phyloP scores from a whole-genome alignment of 2,797 vertebrate genomes.

The Coilia nasus region DNA sequence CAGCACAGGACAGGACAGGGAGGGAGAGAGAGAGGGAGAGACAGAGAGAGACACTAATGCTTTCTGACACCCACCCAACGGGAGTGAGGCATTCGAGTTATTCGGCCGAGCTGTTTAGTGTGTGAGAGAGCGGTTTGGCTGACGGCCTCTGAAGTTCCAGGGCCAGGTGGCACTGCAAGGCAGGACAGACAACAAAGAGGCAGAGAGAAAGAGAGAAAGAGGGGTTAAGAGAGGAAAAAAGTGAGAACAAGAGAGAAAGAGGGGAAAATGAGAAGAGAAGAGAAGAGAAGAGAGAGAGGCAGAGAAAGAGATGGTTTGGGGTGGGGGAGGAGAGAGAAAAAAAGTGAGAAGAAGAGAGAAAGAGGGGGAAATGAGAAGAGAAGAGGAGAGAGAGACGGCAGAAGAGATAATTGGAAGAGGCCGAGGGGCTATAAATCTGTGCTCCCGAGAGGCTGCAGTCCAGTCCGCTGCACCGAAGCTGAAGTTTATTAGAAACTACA shows the following conservation, averaged over 20 bases:
- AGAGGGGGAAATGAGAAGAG: background rate
- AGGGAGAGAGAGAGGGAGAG: background rate
- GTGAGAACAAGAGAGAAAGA: background rate
- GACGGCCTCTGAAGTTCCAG: background rate
- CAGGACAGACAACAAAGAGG: constrained; percentile 17
- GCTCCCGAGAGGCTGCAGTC: constrained; percentile 62
- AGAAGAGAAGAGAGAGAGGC: background rate
- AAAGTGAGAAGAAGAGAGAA: background rate
- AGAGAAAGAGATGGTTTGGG: background rate
- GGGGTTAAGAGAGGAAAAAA: background rate
- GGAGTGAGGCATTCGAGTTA: constrained; percentile 7
- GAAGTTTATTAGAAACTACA: constrained; percentile 67
- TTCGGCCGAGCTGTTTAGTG: constrained; percentile 18
- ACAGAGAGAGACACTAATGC: background rate
- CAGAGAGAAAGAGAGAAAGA: background rate
- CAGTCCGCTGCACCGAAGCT: constrained; percentile 61
- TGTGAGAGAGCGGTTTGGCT: background rate
- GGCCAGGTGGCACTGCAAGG: background rate
- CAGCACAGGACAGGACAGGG: background rate
- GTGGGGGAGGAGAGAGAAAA: background rate
- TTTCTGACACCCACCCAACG: background rate
- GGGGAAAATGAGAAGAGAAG: background rate
- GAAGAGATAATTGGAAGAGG: constrained; percentile 43
- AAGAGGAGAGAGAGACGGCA: constrained; percentile 43
- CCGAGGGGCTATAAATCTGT: constrained; percentile 62